Conservation (phyloP, 2,888 invertebrate species). For the Monochamus alternatus region DNA sequence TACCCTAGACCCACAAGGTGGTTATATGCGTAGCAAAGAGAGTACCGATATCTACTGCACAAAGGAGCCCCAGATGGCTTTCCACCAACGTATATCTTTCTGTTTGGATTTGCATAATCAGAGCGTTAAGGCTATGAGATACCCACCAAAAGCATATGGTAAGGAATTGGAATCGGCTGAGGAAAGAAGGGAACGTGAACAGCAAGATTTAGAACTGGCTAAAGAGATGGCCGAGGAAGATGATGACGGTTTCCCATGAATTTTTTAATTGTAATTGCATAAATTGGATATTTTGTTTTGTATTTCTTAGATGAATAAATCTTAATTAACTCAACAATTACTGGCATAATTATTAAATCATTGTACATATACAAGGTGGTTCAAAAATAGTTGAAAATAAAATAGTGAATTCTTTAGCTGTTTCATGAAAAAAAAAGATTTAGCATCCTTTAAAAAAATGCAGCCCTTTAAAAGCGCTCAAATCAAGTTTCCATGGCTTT, state of each 20-base stretch:
- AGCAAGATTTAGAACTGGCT: conserved; percentile 98
- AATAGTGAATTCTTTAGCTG: no score
- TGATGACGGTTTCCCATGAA: conserved; percentile 87
- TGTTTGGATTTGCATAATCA: conserved; percentile 98
- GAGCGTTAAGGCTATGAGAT: conserved; percentile 99
- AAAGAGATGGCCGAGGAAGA: conserved; percentile 99
- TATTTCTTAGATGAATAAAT: conserved; percentile 33
- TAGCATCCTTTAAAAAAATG: no score
- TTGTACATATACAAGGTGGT: no score
- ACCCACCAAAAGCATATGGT: conserved; percentile 98
- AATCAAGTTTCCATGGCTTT: no score
- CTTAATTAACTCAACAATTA: conserved; percentile 22
- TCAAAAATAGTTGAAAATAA: no score
- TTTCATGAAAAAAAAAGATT: no score
- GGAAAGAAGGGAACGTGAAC: conserved; percentile 95
- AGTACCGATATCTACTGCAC: conserved; percentile 98
- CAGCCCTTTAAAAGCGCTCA: no score
- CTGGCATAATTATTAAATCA: no score
- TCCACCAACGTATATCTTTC: conserved; percentile 97
- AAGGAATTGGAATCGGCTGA: conserved; percentile 98
- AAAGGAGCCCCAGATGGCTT: conserved; percentile 94
- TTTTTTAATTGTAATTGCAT: conserved; percentile 32
- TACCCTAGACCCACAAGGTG: conserved; percentile 94
- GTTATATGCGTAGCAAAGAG: conserved; percentile 98
- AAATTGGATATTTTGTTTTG: conserved; percentile 30